phyloP scores from a whole-genome alignment of 2,888 invertebrate species.

The Parnassius apollo region DNA sequence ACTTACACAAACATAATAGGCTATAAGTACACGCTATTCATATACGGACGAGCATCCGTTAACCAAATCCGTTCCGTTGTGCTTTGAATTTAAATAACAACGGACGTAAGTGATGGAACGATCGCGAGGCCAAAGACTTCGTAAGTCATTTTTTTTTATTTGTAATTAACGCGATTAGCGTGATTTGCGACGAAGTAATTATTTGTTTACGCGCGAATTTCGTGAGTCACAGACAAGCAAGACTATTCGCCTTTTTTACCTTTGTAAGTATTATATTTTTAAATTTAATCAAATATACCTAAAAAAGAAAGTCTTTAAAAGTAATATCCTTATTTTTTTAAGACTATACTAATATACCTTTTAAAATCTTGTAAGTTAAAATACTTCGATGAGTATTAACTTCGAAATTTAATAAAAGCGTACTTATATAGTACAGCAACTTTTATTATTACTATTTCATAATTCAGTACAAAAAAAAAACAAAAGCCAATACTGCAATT shows the following conservation, averaged over 20 bases:
- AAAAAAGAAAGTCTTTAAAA: no score
- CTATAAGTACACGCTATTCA: constrained; percentile 21
- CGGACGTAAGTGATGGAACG: constrained; percentile 40
- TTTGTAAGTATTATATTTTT: no score
- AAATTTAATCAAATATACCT: no score
- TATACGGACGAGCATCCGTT: constrained; percentile 49
- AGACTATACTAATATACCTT: no score
- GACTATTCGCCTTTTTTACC: no score
- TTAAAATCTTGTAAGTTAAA: no score
- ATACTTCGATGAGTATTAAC: background rate
- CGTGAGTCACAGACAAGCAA: no score
- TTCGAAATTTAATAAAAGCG: constrained; percentile 4
- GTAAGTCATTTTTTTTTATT: constrained; percentile 35
- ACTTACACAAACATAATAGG: constrained; percentile 22
- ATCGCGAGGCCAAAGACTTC: constrained; percentile 53
- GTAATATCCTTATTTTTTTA: no score
- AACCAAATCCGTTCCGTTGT: constrained; percentile 52
- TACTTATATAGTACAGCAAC: constrained; percentile 24
- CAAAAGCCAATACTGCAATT: constrained; percentile 67
- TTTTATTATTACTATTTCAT: constrained; percentile 30
- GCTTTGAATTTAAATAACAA: constrained; percentile 67
- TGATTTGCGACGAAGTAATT: no score
- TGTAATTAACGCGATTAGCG: background rate
- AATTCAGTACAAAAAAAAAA: constrained; percentile 62
- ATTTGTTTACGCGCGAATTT: no score